Evolutionary conservation across 2,113 vertebrate species (phyloP).

Genomic region (Dipodomys merriami): DNA sequence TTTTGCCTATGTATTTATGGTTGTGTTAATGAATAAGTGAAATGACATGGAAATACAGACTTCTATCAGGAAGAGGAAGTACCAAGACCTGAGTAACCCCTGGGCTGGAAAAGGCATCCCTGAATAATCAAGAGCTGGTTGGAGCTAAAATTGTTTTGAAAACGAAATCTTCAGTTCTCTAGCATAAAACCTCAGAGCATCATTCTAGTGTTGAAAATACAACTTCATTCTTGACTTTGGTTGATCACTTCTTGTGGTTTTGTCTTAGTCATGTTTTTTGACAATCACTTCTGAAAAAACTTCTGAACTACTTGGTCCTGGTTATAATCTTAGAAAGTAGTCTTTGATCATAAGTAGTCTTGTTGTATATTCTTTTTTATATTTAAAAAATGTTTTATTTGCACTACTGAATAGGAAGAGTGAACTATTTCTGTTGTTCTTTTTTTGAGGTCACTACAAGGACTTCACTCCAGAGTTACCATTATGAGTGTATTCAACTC

Average conservation of each 20-base stretch:
- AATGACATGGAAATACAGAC: constrained; percentile 1
- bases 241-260: background rate
- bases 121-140: background rate
- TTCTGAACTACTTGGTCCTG: background rate
- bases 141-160: background rate
- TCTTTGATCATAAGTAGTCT: constrained; percentile 33
- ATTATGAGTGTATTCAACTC: constrained; percentile 58
- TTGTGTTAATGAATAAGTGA: constrained; percentile 7
- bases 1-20: constrained; percentile 14
- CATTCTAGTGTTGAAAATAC: background rate
- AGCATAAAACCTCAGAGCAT: background rate
- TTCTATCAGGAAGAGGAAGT: constrained; percentile 21
- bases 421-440: constrained; percentile 56
- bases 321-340: constrained; percentile 12
- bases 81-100: background rate
- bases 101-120: constrained; percentile 1
- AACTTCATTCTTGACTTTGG: background rate
- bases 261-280: constrained; percentile 49
- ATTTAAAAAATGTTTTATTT: constrained; percentile 69
- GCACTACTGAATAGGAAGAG: constrained; percentile 56
- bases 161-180: background rate
- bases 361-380: constrained; percentile 34
- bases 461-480: constrained; percentile 61
- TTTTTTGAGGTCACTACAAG: constrained; percentile 59
- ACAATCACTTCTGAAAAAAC: background rate